Base-by-base conservation (phyloP, 2,113 vertebrate genomes). In the Urocynchramus pylzowi region DNA sequence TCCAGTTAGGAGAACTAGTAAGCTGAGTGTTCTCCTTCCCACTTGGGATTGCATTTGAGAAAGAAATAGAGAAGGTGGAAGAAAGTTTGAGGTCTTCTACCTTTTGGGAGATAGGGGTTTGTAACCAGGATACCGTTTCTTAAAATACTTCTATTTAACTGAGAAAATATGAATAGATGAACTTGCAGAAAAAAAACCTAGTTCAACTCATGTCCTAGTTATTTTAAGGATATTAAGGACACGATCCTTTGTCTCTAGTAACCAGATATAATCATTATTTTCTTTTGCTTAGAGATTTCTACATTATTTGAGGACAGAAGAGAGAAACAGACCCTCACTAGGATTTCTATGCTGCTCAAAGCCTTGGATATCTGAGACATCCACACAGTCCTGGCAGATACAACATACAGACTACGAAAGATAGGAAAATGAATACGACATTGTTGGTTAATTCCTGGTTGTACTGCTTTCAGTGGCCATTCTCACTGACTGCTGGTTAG, bases 71-170 rank as follows among this genome's bases (percentile, higher is more conserved):
- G 41, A 85, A 87, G 26, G n/a, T 57, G 20, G 44, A 89, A 91
- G 26, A 84, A 87, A 60, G 26, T 69, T 74, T 19, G 54, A 94
- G 56, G 73, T 60, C 68, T 86, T 80, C 80, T 89, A 54, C 52
- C 50, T 93, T 92, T 76, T 53, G 75, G 90, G 88, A 94, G 27
- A 27, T 24, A 73, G 67, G 35, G 30, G 26, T 84, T 89, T 89
- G 56, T 89, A 95, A 92, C 47, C 89, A 96, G 69, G 52, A 87
- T 91, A 88, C 27, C 77, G 78, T 71, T 92, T 93, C 89, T 89
- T 87, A 84, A 93, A 84, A 84, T 88, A 73, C 21, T 45, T 59
- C 77, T 91, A 16, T 63, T 84, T 78, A 92, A 78, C 56, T 68
- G 61, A 90, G 39, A 85, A 57, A 90, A 70, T 74, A 90, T 45